Percentiles rank a stretch among this genome's conserved stretches.
phyloP scores from a whole-genome alignment of 2,888 invertebrate genomes.

The Temnothorax ravouxi region DNA sequence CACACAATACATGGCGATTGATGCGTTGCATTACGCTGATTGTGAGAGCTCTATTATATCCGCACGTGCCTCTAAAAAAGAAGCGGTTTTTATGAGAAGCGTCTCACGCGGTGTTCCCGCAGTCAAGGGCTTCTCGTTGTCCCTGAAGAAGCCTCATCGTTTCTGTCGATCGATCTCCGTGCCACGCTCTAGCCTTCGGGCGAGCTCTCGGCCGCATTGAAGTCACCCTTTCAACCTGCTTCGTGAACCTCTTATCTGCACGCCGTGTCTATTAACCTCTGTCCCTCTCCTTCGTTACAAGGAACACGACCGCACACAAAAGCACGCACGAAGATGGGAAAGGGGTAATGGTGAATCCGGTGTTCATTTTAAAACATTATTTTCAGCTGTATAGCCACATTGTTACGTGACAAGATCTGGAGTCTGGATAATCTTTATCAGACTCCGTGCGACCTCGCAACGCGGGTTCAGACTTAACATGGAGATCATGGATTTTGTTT shows the following conservation, averaged over 20 bases:
- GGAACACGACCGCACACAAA: conserved; percentile 47
- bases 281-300: conserved; percentile 48
- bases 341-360: conserved; percentile 15
- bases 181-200: conserved; percentile 33
- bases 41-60: conserved; percentile 35
- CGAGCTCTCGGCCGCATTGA: conserved; percentile 48
- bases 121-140: conserved; percentile 49
- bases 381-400: not conserved
- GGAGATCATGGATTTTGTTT: not conserved
- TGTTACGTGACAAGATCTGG: conserved; percentile 25
- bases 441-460: not conserved
- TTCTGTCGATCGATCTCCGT: conserved; percentile 51
- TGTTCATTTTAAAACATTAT: conserved; percentile 26
- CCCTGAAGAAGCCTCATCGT: conserved; percentile 56
- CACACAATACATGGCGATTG: conserved; percentile 16
- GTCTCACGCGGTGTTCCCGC: not conserved
- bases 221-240: conserved; percentile 54
- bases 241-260: conserved; percentile 56
- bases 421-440: conserved; percentile 16
- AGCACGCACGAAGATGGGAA: conserved; percentile 41
- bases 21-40: conserved; percentile 14
- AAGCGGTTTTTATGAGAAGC: conserved; percentile 2
- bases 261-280: conserved; percentile 56
- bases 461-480: not conserved
- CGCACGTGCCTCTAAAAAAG: conserved; percentile 15